Conservation (phyloP, 2,888 invertebrate species). For the Andrena bicolor region DNA sequence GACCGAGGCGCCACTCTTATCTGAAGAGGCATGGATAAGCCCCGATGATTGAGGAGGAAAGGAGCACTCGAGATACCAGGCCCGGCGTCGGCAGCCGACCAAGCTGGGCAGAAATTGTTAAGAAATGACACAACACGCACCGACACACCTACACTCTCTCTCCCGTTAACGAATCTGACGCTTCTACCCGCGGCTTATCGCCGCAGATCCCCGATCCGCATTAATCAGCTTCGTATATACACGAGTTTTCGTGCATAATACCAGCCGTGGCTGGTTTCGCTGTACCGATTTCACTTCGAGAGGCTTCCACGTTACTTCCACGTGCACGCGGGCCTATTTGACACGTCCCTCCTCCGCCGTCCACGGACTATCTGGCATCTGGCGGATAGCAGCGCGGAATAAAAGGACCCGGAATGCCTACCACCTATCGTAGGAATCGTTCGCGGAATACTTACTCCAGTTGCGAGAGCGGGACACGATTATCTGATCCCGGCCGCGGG, state of each 20-base stretch:
- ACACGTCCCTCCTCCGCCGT: slow-evolving; percentile 16
- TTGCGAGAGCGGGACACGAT: slow-evolving; percentile 55
- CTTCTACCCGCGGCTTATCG: not conserved
- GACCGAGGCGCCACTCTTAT: slow-evolving; percentile 81
- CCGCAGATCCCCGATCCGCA: slow-evolving; percentile 19
- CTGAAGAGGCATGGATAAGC: slow-evolving; percentile 78
- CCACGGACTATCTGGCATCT: slow-evolving; percentile 18
- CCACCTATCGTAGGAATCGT: slow-evolving; percentile 37
- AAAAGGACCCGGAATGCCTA: slow-evolving; percentile 33
- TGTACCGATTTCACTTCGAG: slow-evolving; percentile 29
- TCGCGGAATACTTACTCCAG: slow-evolving; percentile 47
- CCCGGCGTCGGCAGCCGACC: slow-evolving; percentile 35
- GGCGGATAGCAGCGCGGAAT: slow-evolving; percentile 32
- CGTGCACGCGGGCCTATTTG: slow-evolving; percentile 19
- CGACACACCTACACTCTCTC: not conserved
- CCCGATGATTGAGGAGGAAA: slow-evolving; percentile 77
- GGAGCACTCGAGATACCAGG: slow-evolving; percentile 71
- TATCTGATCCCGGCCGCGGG: slow-evolving; percentile 66
- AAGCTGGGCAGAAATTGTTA: slow-evolving; percentile 49
- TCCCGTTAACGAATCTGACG: slow-evolving; percentile 9
- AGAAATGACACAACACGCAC: slow-evolving; percentile 53
- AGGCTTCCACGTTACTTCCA: not conserved
- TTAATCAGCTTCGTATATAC: not conserved
- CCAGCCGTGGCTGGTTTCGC: slow-evolving; percentile 4
- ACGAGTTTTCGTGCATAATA: slow-evolving; percentile 4